Conservation (phyloP, 2,888 invertebrate genomes). For the Drosophila meridiana region DNA sequence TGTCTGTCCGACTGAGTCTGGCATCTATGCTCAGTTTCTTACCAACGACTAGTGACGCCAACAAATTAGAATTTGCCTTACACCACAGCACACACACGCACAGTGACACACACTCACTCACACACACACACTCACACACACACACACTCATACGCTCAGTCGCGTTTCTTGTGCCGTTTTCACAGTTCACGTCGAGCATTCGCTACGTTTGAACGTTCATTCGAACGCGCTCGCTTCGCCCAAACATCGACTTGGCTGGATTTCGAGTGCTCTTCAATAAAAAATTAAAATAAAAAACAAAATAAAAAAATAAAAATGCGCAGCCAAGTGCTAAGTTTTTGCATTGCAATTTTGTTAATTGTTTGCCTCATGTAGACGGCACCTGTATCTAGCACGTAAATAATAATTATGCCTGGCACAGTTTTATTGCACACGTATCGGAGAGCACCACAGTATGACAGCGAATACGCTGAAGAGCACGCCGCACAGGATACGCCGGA, state of each 20-base stretch:
- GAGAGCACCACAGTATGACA: slow-evolving; percentile 29
- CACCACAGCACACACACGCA: slow-evolving; percentile 17
- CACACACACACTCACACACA: slow-evolving; percentile 10
- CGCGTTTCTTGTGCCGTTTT: slow-evolving; percentile 46
- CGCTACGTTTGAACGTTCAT: slow-evolving; percentile 66
- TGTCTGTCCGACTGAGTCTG: slow-evolving; percentile 24
- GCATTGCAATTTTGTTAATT: slow-evolving; percentile 78
- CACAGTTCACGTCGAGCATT: slow-evolving; percentile 72
- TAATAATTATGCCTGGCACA: slow-evolving; percentile 29
- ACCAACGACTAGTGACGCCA: slow-evolving; percentile 74
- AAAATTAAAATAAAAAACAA: slow-evolving; percentile 44
- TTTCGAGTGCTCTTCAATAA: slow-evolving; percentile 13
- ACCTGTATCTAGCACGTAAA: slow-evolving; percentile 13
- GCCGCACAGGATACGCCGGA: slow-evolving; percentile 63
- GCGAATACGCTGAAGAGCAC: slow-evolving; percentile 51
- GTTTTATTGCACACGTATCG: slow-evolving; percentile 3
- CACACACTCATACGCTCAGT: slow-evolving; percentile 11
- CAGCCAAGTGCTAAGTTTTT: slow-evolving; percentile 78
- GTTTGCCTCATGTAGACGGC: slow-evolving; percentile 69
- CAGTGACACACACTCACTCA: slow-evolving; percentile 13
- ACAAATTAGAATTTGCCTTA: slow-evolving; percentile 64
- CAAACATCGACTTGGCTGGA: slow-evolving; percentile 7
- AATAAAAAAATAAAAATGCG: slow-evolving; percentile 68
- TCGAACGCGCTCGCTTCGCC: slow-evolving; percentile 24
- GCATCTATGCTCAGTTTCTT: slow-evolving; percentile 53